Conservation (phyloP, 2,113 vertebrate species). For the Erpornis zantholeuca region DNA sequence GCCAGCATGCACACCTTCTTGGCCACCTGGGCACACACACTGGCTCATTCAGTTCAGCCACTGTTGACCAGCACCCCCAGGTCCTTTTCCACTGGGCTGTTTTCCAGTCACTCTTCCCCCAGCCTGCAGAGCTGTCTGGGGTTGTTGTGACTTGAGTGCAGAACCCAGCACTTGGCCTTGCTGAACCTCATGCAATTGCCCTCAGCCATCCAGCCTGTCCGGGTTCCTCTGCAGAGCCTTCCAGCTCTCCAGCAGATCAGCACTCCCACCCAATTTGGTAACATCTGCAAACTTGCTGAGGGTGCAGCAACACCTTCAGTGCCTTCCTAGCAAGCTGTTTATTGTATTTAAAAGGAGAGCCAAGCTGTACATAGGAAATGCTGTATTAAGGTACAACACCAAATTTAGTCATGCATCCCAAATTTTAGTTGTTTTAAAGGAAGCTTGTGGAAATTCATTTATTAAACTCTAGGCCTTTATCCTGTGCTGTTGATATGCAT, state of each 20-base stretch:
- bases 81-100: not conserved
- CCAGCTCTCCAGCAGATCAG: not conserved
- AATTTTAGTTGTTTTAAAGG: not conserved
- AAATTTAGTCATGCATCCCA: not conserved
- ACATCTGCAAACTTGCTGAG: not conserved
- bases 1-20: not conserved
- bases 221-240: not conserved
- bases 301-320: not conserved
- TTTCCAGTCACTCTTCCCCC: not conserved
- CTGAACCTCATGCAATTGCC: not conserved
- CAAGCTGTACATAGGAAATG: not conserved
- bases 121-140: accelerated
- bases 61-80: not conserved
- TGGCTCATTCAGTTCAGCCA: not conserved
- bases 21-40: not conserved
- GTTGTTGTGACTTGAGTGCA: not conserved
- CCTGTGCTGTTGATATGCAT: not conserved
- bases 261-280: not conserved
- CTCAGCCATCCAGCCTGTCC: not conserved
- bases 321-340: not conserved
- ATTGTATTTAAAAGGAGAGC: not conserved
- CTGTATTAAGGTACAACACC: not conserved
- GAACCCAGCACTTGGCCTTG: not conserved
- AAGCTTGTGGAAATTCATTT: not conserved
- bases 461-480: not conserved